phyloP scores from a whole-genome alignment of 2,113 vertebrate genomes.

The Ceyx margarethae region DNA sequence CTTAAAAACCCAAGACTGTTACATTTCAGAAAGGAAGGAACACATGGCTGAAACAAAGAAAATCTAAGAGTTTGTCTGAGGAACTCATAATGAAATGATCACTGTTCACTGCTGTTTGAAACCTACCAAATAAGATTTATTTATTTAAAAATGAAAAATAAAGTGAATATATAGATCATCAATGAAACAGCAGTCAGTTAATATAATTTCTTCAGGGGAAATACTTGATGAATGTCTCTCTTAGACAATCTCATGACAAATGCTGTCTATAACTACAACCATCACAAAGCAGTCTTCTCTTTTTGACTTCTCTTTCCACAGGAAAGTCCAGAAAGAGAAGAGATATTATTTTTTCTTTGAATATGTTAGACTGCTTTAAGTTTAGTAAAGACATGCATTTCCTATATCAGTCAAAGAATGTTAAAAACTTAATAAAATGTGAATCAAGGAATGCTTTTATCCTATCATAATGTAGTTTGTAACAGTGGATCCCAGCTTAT shows the following conservation, averaged over 20 bases:
- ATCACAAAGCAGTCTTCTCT: not conserved
- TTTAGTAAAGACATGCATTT: not conserved
- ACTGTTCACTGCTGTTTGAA: not conserved
- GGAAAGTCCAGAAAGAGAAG: not conserved
- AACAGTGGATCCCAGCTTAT: not conserved
- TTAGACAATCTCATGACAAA: not conserved
- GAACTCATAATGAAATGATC: not conserved
- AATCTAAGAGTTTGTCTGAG: slow-evolving; percentile 7
- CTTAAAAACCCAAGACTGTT: slow-evolving; percentile 42
- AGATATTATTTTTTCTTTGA: not conserved
- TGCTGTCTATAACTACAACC: not conserved
- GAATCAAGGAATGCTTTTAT: not conserved
- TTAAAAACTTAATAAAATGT: not conserved
- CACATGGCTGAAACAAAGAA: slow-evolving; percentile 41
- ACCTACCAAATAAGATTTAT: not conserved
- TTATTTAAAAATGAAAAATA: not conserved
- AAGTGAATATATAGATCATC: not conserved
- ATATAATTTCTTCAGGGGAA: not conserved
- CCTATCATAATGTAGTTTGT: not conserved
- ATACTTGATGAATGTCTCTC: not conserved
- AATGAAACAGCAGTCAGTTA: not conserved
- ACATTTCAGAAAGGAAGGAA: slow-evolving; percentile 7
- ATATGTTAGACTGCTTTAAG: not conserved
- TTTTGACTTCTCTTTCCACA: not conserved
- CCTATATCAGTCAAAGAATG: not conserved